phyloP scores from a whole-genome alignment of 2,888 invertebrate genomes.

The Neocrepidodera transversa region DNA sequence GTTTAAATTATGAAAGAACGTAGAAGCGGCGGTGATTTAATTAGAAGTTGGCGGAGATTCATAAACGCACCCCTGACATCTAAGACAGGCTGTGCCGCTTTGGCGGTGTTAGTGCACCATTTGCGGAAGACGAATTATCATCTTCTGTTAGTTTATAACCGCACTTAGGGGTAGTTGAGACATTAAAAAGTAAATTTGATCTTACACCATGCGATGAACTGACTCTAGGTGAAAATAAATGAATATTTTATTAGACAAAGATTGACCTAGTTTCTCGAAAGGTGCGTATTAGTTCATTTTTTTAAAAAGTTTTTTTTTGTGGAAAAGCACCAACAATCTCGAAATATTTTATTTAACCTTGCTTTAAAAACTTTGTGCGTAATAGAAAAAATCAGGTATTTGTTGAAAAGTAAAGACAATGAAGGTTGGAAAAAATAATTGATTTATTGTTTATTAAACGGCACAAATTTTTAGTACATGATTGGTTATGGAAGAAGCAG shows the following conservation, averaged over 20 bases:
- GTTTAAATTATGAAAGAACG: conserved; percentile 30
- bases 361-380: too few relatives aligned
- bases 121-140: conserved; percentile 9
- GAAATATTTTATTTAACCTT: too few relatives aligned
- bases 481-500: too few relatives aligned
- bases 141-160: conserved; percentile 7
- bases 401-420: too few relatives aligned
- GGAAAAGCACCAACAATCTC: too few relatives aligned
- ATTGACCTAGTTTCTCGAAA: too few relatives aligned
- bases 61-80: conserved; percentile 25
- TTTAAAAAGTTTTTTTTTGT: too few relatives aligned
- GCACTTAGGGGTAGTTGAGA: background rate
- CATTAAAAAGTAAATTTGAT: conserved; percentile 2
- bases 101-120: conserved; percentile 3
- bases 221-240: background rate
- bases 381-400: too few relatives aligned
- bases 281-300: too few relatives aligned
- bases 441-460: too few relatives aligned
- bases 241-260: background rate
- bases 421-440: too few relatives aligned
- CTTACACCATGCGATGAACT: background rate
- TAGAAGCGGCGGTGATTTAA: conserved; percentile 24
- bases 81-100: background rate
- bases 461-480: too few relatives aligned
- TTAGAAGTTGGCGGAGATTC: conserved; percentile 27